phyloP scores from a whole-genome alignment of 2,888 invertebrate genomes.

The Escarpia spicata region DNA sequence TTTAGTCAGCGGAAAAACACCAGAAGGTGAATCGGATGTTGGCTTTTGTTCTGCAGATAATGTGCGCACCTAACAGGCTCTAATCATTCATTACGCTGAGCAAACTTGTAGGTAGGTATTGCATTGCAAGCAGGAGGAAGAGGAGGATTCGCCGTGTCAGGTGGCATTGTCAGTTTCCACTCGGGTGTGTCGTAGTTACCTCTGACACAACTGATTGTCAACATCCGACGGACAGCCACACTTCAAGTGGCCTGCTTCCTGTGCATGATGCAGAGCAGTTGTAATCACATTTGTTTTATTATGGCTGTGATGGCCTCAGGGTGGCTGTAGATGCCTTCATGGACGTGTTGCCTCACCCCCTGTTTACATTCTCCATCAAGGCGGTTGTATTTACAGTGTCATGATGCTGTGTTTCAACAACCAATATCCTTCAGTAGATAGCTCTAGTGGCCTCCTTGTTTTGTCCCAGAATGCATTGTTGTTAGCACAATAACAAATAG shows the following conservation, averaged over 20 bases:
- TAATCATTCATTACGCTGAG: neutral
- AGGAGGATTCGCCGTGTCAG: neutral
- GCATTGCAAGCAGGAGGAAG: neutral
- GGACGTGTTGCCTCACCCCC: neutral
- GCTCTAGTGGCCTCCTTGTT: neutral
- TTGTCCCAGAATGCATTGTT: no score
- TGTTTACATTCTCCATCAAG: neutral
- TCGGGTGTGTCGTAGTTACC: neutral
- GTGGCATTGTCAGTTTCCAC: conserved; percentile 1
- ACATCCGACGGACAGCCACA: neutral
- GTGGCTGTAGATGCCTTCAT: neutral
- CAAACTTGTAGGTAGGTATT: conserved; percentile 4
- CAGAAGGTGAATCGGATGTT: conserved; percentile 16
- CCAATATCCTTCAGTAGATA: neutral
- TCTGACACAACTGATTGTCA: conserved; percentile 3
- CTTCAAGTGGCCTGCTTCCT: neutral
- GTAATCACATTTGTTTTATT: neutral
- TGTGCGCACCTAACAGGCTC: neutral
- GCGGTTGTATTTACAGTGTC: neutral
- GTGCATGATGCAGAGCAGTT: neutral
- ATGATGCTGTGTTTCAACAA: neutral
- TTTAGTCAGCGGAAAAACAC: neutral
- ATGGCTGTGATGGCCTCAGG: neutral
- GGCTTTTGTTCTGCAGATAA: neutral
- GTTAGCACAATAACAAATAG: no score